Evolutionary conservation across 1,140 invertebrate species (phyloP).

Genomic region (Helicorthomorpha holstii): DNA sequence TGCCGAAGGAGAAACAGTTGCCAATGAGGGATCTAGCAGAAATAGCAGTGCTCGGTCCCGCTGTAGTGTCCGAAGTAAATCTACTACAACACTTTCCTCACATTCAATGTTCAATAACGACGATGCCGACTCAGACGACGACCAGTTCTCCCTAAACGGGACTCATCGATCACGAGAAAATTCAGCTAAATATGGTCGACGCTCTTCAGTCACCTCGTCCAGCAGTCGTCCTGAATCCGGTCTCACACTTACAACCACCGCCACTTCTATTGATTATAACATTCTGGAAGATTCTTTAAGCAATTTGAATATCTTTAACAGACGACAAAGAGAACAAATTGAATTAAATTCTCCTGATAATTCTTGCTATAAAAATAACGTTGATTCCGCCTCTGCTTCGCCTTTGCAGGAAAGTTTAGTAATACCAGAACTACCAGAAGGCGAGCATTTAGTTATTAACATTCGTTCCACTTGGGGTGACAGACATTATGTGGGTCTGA

Average conservation of each 20-base stretch:
- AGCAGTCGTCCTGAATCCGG: background rate
- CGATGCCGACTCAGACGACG: no score
- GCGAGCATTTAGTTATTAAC: conserved; percentile 44
- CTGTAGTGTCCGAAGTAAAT: no score
- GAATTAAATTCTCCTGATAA: background rate
- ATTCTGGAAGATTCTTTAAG: background rate
- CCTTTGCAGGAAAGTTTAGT: conserved; percentile 21
- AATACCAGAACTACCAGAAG: conserved; percentile 55
- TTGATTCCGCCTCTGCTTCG: background rate
- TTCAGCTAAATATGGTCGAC: conserved; percentile 4
- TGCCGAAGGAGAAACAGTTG: no score
- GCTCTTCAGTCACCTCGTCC: no score
- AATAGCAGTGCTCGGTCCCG: no score
- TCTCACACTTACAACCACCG: background rate
- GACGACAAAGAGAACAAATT: background rate
- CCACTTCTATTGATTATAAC: no score
- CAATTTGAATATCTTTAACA: background rate
- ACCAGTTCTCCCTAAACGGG: no score
- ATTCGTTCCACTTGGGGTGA: conserved; percentile 68
- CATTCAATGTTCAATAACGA: no score
- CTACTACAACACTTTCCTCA: no score
- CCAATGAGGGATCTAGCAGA: no score
- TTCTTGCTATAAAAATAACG: background rate
- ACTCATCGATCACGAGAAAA: no score
- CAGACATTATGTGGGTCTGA: conserved; percentile 56